Evolutionary conservation across 2,888 invertebrate species (phyloP), one percentile per base, ranked within the genome.

Genomic region (Cerceris rybyensis): DNA sequence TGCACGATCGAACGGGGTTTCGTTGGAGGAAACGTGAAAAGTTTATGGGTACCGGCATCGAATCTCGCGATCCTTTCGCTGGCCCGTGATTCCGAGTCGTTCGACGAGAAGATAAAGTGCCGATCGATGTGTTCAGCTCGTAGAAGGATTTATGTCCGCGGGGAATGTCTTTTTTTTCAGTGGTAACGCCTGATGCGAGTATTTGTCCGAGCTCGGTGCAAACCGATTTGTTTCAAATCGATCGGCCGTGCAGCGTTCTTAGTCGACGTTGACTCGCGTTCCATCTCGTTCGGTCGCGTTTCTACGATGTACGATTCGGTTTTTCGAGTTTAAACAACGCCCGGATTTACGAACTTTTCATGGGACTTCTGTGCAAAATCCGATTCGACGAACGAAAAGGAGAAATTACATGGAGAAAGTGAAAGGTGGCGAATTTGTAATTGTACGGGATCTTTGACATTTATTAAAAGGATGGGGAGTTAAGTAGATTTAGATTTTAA

Each of bases 61-160:
- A 70, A 71, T 71, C 68, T 70, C 61, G 50, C 75, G 60, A 80
- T 75, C 69, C 57, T 70, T 43, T 63, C 67, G 65, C 50, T 28
- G 54, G 28, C 13, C 68, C 68, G 84, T 84, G 84, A 84, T 83
- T 83, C 70, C 68, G 71, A 74, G 68, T 73, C 76, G 79, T 81
- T 79, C 73, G 42, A 43, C 16, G 49, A 11, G 63, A 70, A 83
- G 82, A 84, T 79, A 77, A 84, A 84, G 59, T 79, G 52, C 74
- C 84, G 76, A 77, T 79, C 83, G 84, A 83, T 79, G 78, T 52
- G 83, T 78, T 73, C 70, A 52, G 60, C 39, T 68, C 67, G 60
- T 43, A 52, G 78, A 78, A 81, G 63, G 81, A 83, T 83, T 83
- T 83, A 84, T 55, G 75, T 43, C 59, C 63, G 66, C 67, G 54